Evolutionary conservation across 2,888 invertebrate genomes (phyloP).

Genomic region (Morinoia aosen): DNA sequence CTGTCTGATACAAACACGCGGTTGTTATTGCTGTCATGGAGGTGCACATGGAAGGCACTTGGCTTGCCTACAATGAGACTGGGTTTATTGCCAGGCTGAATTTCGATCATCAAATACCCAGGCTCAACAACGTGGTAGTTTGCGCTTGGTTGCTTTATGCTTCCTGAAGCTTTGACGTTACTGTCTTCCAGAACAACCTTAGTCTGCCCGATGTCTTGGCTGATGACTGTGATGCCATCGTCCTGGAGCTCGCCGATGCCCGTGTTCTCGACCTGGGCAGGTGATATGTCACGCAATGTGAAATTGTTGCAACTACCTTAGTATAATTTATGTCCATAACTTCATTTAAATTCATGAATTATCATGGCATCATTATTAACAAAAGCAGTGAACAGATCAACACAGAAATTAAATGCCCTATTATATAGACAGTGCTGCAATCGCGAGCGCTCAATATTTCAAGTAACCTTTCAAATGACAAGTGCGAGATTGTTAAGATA

Average conservation of each 20-base stretch:
- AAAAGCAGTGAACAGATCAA: background rate
- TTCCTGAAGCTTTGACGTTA: slow-evolving; percentile 75
- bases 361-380: background rate
- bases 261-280: slow-evolving; percentile 57
- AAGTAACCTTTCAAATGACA: background rate
- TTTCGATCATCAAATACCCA: slow-evolving; percentile 77
- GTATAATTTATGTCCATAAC: background rate
- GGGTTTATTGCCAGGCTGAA: slow-evolving; percentile 83
- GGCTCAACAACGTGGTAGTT: slow-evolving; percentile 81
- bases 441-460: background rate
- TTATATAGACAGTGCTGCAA: background rate
- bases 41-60: slow-evolving; percentile 78
- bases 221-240: slow-evolving; percentile 62
- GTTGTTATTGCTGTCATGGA: slow-evolving; percentile 77
- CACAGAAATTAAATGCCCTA: background rate
- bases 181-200: slow-evolving; percentile 77
- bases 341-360: background rate
- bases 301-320: background rate
- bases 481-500: background rate
- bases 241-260: slow-evolving; percentile 59
- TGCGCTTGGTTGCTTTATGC: slow-evolving; percentile 75
- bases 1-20: slow-evolving; percentile 72
- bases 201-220: slow-evolving; percentile 57
- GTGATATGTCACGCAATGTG: background rate
- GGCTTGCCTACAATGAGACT: slow-evolving; percentile 80